Evolutionary conservation across 2,797 vertebrate species (phyloP), one percentile per base, ranked within the genome.

Genomic region (Cercopithecus petaurista): DNA sequence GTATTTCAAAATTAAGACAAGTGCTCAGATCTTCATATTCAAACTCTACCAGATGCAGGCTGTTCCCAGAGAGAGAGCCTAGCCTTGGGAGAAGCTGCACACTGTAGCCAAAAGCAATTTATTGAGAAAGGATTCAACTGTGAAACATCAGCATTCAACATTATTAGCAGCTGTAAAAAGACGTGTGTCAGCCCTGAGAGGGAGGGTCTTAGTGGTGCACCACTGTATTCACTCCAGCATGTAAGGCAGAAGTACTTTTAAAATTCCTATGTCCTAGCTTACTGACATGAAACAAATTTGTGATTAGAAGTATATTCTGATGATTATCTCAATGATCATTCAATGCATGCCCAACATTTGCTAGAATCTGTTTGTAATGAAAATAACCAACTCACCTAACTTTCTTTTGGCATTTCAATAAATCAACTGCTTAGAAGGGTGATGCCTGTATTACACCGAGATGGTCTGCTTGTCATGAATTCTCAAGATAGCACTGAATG

Each of bases 181-280:
- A 52, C 0, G 1, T 46, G 10, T 17, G 9, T 61, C 57, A 59
- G 0, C 4, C 33, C 43, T 59, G 33, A 89, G 46, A 22, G 67
- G 12, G 1, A 73, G 11, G 76, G 21, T 90, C 24, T 61, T 43
- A 14, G 4, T 46, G 33, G 10, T 41, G 1, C 1, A 36, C 9
- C 19, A 82, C 2, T 36, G 4, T 64, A 41, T 13, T 28, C 14
- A 90, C 1, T 41, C 2, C 7, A 93, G n/a, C 81, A 70, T 7
- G 24, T 2, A 70, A 70, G 13, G 10, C 50, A 95, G n/a, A 85
- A 70, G 76, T 39, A 1, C 72, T 26, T 2, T 64, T 19, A 90
- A 26, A 4, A 5, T 83, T 4, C 43, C 14, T 79, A 21, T 17
- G 41, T n/a, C 24, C 21, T 57, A 77, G 36, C 9, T 81, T 15